Evolutionary conservation across 2,888 invertebrate species (phyloP).

Genomic region (Pristionchus maxplancki): DNA sequence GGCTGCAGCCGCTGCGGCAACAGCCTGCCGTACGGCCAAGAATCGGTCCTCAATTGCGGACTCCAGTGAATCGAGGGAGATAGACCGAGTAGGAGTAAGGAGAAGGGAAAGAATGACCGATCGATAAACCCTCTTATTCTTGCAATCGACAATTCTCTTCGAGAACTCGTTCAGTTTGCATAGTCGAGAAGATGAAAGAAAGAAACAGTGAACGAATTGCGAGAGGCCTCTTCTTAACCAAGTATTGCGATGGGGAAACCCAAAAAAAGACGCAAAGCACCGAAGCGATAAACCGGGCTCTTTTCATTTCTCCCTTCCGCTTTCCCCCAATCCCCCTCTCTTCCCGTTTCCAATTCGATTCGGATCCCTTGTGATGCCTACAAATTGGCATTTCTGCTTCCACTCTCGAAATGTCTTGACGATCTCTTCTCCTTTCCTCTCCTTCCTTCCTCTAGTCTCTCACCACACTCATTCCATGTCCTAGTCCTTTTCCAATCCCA

Average conservation of each 20-base stretch:
- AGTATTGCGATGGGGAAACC: background rate
- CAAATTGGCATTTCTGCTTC: slow-evolving; percentile 39
- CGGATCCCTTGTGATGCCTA: slow-evolving; percentile 43
- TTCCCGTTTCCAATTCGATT: slow-evolving; percentile 41
- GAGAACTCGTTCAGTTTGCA: slow-evolving; percentile 10
- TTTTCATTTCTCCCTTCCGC: background rate
- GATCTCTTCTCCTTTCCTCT: slow-evolving; percentile 30
- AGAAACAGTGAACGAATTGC: background rate
- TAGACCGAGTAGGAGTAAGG: background rate
- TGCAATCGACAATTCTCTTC: background rate
- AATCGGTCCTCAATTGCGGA: background rate
- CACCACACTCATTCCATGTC: background rate
- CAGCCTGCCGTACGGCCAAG: background rate
- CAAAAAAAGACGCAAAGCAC: background rate
- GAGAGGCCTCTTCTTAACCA: background rate
- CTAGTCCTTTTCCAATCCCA: background rate
- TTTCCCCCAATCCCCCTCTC: background rate
- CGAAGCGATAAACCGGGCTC: background rate
- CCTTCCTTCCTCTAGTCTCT: background rate
- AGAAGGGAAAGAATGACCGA: background rate
- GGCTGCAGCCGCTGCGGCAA: background rate
- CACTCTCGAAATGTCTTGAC: slow-evolving; percentile 39
- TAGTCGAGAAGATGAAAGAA: background rate
- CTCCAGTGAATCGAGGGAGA: background rate
- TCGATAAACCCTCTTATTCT: background rate